Evolutionary conservation across 2,113 vertebrate species (phyloP), one percentile per base, ranked within the genome.

Genomic region (Leucopsar rothschildi): DNA sequence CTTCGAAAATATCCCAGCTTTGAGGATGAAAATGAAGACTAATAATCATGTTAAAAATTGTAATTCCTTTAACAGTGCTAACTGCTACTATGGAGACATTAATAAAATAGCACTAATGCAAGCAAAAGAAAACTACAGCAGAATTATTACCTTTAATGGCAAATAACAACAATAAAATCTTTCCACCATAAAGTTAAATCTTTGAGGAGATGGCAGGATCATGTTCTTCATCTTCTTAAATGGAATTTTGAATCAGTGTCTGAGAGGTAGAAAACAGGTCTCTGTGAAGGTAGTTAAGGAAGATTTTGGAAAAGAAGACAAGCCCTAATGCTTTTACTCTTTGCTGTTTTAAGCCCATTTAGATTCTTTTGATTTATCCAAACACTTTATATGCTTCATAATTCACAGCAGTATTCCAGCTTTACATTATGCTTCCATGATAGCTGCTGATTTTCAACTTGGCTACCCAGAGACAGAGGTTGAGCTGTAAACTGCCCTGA

Each of bases 291-390:
- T 69, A 42, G 22, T 50, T 37, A 83, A 44, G 60, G 61, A 49
- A 39, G 73, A 64, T 94, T 93, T 95, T 60, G 42, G 76, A 85
- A 64, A 92, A 59, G 42, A 85, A 28, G 72, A 70, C 35, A 77
- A 82, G 29, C 10, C 7, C n/a, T 89, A 49, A 56, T 66, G 78
- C 56, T 91, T 37, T 19, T 35, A 28, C 20, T 63, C 53, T 92
- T 92, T 63, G 59, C 49, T 91, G 73, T 37, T 88, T 82, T 52
- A 86, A 59, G 33, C 37, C 29, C 10, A 21, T 88, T 89, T 49
- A 53, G 56, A 66, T 63, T 50, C 64, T 53, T 93, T 68, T 77
- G 55, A 72, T 97, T 96, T 94, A 96, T 97, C 87, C 69, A 93
- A 94, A 95, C 70, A 50, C 55, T 55, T 37, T 47, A 14, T 28